Percentiles rank a stretch among this genome's conserved stretches.
Evolutionary conservation across 2,888 invertebrate genomes (phyloP).

Genomic region (Lasioglossum leucozonium): DNA sequence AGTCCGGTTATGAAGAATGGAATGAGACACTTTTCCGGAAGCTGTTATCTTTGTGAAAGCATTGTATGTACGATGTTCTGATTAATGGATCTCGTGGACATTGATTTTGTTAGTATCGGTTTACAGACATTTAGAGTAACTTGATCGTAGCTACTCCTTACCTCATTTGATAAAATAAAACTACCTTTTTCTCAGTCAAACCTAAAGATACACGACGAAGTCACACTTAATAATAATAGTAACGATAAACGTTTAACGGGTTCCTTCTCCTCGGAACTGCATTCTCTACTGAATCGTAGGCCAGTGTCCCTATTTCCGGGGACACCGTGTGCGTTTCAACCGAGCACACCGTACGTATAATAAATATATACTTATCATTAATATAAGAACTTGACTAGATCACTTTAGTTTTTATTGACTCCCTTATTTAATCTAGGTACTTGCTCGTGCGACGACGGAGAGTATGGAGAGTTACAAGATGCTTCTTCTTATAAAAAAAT

Average conservation of each 20-base stretch:
- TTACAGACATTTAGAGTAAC: background rate
- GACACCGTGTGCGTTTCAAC: constrained; percentile 5
- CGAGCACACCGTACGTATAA: constrained; percentile 19
- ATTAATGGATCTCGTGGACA: background rate
- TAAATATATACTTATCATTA: constrained; percentile 45
- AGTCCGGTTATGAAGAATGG: background rate
- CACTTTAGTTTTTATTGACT: constrained; percentile 76
- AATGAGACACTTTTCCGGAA: background rate
- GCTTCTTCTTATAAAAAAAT: constrained; percentile 80
- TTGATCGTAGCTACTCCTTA: background rate
- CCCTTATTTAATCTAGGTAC: constrained; percentile 75
- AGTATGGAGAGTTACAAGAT: constrained; percentile 75
- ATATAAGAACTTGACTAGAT: constrained; percentile 82
- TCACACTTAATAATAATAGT: background rate
- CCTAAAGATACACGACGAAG: background rate
- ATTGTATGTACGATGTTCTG: background rate
- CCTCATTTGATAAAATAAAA: background rate
- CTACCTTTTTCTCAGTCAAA: constrained; percentile 2
- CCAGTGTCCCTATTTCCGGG: background rate
- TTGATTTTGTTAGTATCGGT: background rate
- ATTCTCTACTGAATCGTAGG: constrained; percentile 2
- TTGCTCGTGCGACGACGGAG: constrained; percentile 77
- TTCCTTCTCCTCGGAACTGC: background rate
- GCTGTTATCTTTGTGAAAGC: background rate
- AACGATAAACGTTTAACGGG: background rate